Evolutionary conservation across 2,113 vertebrate species (phyloP), one percentile per base, ranked within the genome.

Genomic region (Seriola rivoliana): DNA sequence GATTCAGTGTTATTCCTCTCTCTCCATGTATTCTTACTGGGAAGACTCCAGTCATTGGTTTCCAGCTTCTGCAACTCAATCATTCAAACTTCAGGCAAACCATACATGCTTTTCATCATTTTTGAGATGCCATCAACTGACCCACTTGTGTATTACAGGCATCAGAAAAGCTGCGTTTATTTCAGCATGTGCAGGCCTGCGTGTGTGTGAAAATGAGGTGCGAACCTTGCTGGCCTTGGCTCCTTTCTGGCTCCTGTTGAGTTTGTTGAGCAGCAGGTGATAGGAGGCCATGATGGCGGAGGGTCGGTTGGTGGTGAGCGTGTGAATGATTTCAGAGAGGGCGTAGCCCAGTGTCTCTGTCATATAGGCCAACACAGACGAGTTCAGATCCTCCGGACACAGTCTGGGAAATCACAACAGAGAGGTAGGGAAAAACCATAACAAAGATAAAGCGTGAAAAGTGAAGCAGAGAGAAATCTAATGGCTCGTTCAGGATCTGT

Each of bases 241-340:
- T 67, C 91, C 92, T 84, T 91, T 97, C 85, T 95, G 95, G 66
- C 90, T 92, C 66, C 94, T 93, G 74, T 85, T 81, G 44, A 97
- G 90, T 81, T 96, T 97, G 90, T 94, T 95, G 75, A 96, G 86
- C 82, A 97, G 88, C 75, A 97, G 93, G 81, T 94, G 96, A 42
- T 97, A 96, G 46, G 93, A 94, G 75, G 96, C 94, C 94, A 95
- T 95, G 91, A 95, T 91, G 93, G 96, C 86, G 11, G 95, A 97
- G 4, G 96, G 95, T 40, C 93, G 95, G 85, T 96, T 97, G 63
- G 86, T 95, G 81, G 93, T 94, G 87, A 97, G 88, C 1, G 93
- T 90, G 75, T 85, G 94, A 25, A 94, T 90, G 91, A 96, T 84
- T 71, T 97, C 96, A 65, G 94, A 92, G 82, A 94, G 94, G 12